Evolutionary conservation across 2,888 invertebrate genomes (phyloP).

Genomic region (Drosophila borborema): DNA sequence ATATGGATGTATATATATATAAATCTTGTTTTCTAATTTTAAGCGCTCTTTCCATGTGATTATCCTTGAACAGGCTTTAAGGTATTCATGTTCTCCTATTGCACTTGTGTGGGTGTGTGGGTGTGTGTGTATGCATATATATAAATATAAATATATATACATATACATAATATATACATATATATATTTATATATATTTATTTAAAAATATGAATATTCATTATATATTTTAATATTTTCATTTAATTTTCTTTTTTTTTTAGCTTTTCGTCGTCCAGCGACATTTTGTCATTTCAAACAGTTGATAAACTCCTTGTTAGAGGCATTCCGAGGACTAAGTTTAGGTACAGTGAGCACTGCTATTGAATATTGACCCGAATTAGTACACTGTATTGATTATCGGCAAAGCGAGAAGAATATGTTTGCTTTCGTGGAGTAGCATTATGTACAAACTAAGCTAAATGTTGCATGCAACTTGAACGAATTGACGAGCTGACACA

Average conservation of each 20-base stretch:
- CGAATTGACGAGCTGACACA: slow-evolving; percentile 18
- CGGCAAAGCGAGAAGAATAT: neutral
- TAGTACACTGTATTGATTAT: neutral
- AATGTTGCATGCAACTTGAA: slow-evolving; percentile 19
- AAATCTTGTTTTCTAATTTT: slow-evolving; percentile 5
- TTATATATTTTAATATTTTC: slow-evolving; percentile 7
- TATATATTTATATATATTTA: slow-evolving; percentile 1
- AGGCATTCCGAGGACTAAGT: slow-evolving; percentile 10
- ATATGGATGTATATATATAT: slow-evolving; percentile 16
- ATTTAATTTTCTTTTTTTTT: neutral
- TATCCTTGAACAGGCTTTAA: slow-evolving; percentile 47
- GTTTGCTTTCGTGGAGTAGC: neutral
- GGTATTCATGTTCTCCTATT: slow-evolving; percentile 34
- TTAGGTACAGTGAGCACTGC: slow-evolving; percentile 16
- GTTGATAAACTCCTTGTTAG: slow-evolving; percentile 16
- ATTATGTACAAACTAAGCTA: slow-evolving; percentile 58
- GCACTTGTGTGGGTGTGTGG: neutral
- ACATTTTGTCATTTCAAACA: slow-evolving; percentile 61
- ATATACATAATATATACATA: neutral
- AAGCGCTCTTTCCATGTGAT: slow-evolving; percentile 51
- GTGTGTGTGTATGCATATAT: neutral
- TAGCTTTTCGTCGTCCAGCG: slow-evolving; percentile 75
- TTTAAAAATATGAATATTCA: slow-evolving; percentile 20
- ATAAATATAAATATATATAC: slow-evolving; percentile 9
- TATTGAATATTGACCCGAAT: neutral